Conservation (phyloP, 2,888 invertebrate genomes). For the Folsomia candida region DNA sequence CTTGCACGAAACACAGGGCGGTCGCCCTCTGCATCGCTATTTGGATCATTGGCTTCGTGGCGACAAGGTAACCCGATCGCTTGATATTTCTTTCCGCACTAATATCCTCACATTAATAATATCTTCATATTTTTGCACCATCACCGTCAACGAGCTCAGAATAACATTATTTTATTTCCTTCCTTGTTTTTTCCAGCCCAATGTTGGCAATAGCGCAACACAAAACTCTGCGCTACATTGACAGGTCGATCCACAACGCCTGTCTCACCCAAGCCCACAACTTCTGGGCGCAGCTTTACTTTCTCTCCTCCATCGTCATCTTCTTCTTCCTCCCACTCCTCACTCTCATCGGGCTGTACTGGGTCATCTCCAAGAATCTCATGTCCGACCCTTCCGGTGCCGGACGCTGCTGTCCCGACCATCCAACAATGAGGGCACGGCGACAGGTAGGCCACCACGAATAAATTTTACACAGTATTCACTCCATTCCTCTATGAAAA, state of each 20-base stretch:
- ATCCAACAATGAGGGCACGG: conserved; percentile 52
- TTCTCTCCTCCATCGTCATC: conserved; percentile 72
- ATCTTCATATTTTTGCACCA: not conserved
- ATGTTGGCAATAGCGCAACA: conserved; percentile 78
- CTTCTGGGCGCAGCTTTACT: conserved; percentile 75
- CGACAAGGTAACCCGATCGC: conserved; percentile 50
- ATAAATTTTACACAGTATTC: too few species aligned
- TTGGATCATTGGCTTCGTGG: conserved; percentile 53
- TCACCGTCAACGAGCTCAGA: not conserved
- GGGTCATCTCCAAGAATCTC: conserved; percentile 78
- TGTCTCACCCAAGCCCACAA: conserved; percentile 78
- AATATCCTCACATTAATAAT: too few species aligned
- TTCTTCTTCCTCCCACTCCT: conserved; percentile 83
- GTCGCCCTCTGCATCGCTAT: conserved; percentile 53
- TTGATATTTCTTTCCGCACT: not conserved
- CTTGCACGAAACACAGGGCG: conserved; percentile 54
- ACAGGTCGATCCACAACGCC: conserved; percentile 69
- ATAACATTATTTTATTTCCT: conserved; percentile 4
- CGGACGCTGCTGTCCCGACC: conserved; percentile 45
- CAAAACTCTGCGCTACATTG: conserved; percentile 68
- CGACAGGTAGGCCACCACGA: conserved; percentile 50
- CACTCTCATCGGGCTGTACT: conserved; percentile 76
- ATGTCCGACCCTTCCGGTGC: conserved; percentile 67
- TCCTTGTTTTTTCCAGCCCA: conserved; percentile 66
- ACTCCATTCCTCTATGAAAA: not conserved